Percentiles rank a stretch among this genome's conserved stretches.
Evolutionary conservation across 1,140 invertebrate species (phyloP).

Genomic region (Drosophila parabipectinata): DNA sequence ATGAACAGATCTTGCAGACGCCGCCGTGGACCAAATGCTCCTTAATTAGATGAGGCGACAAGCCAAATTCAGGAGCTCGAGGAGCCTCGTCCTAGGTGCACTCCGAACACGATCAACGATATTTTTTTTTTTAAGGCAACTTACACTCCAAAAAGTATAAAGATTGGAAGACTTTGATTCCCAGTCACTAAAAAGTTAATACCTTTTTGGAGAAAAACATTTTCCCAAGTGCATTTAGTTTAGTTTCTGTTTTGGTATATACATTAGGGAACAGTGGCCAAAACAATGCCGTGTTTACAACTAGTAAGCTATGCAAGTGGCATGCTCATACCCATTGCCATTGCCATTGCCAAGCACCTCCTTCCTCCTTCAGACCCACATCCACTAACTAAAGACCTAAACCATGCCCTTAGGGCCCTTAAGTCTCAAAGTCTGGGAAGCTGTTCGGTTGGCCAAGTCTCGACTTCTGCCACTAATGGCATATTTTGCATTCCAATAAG

Average conservation of each 20-base stretch:
- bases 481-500: slow-evolving; percentile 79
- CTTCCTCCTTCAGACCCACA: background rate
- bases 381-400: background rate
- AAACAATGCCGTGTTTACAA: slow-evolving; percentile 82
- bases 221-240: slow-evolving; percentile 5
- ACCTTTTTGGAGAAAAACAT: background rate
- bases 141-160: slow-evolving; percentile 2
- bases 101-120: slow-evolving; percentile 45
- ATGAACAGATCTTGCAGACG: slow-evolving; percentile 73
- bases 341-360: background rate
- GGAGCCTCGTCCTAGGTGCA: slow-evolving; percentile 7
- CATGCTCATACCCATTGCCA: slow-evolving; percentile 32
- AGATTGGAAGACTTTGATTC: too few relatives aligned
- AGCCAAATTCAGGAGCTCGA: slow-evolving; percentile 38
- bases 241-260: slow-evolving; percentile 40
- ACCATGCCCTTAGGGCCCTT: slow-evolving; percentile 45
- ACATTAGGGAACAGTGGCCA: slow-evolving; percentile 53
- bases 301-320: slow-evolving; percentile 66
- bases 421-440: slow-evolving; percentile 41
- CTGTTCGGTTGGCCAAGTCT: slow-evolving; percentile 27
- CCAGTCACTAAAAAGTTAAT: background rate
- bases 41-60: slow-evolving; percentile 83
- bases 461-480: slow-evolving; percentile 73
- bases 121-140: slow-evolving; percentile 17
- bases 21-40: slow-evolving; percentile 62